Conservation (phyloP, 2,888 invertebrate genomes). For the Trypoxylon attenuatum region DNA sequence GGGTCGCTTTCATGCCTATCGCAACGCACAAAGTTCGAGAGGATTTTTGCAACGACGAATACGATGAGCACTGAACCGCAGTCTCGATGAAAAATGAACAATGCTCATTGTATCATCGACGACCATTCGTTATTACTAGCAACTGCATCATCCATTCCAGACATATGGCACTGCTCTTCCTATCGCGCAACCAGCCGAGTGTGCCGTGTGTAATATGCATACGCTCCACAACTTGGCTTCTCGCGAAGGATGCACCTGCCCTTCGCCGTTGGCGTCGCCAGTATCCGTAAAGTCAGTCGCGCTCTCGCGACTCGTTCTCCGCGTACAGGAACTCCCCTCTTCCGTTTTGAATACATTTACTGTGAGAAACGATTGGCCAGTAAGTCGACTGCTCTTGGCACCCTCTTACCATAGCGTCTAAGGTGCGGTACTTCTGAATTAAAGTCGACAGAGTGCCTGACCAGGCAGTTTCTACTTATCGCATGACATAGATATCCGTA, state of each 20-base stretch:
- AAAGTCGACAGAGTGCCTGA: constrained; percentile 22
- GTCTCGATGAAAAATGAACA: background rate
- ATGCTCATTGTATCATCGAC: background rate
- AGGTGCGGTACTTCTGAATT: constrained; percentile 45
- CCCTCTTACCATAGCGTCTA: background rate
- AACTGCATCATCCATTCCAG: background rate
- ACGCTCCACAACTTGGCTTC: constrained; percentile 21
- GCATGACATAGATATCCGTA: constrained; percentile 43
- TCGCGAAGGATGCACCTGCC: constrained; percentile 59
- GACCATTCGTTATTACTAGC: background rate
- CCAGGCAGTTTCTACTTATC: constrained; percentile 32
- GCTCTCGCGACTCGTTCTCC: too few relatives aligned
- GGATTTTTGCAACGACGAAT: too few relatives aligned
- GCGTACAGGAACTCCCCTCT: constrained; percentile 38
- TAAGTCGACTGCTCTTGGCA: constrained; percentile 5
- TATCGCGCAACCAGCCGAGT: constrained; percentile 6
- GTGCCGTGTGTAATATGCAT: constrained; percentile 35
- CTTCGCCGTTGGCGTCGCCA: too few relatives aligned
- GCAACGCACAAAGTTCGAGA: too few relatives aligned
- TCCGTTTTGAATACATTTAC: constrained; percentile 56
- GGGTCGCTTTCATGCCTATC: too few relatives aligned
- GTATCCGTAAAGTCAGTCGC: too few relatives aligned
- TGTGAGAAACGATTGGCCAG: constrained; percentile 31
- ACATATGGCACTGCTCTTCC: background rate
- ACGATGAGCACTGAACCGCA: too few relatives aligned